Conservation (phyloP, 2,113 vertebrate genomes). For the Nanorana parkeri region DNA sequence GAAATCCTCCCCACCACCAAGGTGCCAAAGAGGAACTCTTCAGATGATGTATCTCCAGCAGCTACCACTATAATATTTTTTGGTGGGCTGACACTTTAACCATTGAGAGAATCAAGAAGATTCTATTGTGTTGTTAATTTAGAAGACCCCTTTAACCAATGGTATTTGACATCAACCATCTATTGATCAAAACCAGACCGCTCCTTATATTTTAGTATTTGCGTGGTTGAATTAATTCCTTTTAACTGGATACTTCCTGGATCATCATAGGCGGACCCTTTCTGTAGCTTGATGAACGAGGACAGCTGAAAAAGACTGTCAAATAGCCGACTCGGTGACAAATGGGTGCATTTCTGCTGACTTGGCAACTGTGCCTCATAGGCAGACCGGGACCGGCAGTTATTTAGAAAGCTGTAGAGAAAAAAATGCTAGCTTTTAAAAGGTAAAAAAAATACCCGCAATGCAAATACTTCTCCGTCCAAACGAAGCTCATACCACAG, state of each 20-base stretch:
- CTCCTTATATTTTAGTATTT: slow-evolving; percentile 1
- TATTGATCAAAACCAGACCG: slow-evolving; percentile 14
- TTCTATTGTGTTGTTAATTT: too few species aligned
- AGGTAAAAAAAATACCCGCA: slow-evolving; percentile 53
- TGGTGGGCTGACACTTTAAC: too few species aligned
- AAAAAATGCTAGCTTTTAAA: slow-evolving; percentile 57
- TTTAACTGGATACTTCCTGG: slow-evolving; percentile 23
- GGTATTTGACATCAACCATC: slow-evolving; percentile 16
- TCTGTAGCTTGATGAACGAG: not conserved
- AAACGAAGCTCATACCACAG: slow-evolving; percentile 58
- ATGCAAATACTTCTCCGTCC: slow-evolving; percentile 57
- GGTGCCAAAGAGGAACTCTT: too few species aligned
- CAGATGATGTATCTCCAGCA: too few species aligned
- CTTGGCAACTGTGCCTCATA: slow-evolving; percentile 6
- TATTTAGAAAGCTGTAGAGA: slow-evolving; percentile 44
- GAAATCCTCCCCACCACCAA: too few species aligned
- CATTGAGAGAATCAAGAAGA: too few species aligned
- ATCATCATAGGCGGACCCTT: slow-evolving; percentile 40
- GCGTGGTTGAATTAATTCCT: slow-evolving; percentile 35
- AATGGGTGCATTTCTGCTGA: slow-evolving; percentile 35
- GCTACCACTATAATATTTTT: too few species aligned
- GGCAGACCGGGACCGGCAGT: not conserved
- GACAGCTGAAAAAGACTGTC: slow-evolving; percentile 4
- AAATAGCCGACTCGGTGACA: slow-evolving; percentile 8
- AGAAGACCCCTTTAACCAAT: not conserved